Evolutionary conservation across 2,888 invertebrate species (phyloP).

Genomic region (Drosophila borborema): DNA sequence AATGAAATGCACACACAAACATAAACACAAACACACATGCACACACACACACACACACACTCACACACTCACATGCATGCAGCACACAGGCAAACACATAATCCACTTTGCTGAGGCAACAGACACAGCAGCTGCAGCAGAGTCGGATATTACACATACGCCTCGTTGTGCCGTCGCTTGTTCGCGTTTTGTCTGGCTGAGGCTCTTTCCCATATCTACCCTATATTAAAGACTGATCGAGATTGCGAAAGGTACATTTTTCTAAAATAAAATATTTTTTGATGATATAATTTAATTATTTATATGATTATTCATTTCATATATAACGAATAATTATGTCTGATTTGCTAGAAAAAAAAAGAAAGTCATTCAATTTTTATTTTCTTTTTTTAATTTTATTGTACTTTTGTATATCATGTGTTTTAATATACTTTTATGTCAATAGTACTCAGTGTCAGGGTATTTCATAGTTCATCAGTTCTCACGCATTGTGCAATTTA

Average conservation of each 20-base stretch:
- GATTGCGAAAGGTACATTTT: too few relatives aligned
- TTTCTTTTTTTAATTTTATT: too few relatives aligned
- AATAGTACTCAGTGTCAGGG: neutral
- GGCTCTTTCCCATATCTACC: slow-evolving; percentile 11
- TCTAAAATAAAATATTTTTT: too few relatives aligned
- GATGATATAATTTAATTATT: too few relatives aligned
- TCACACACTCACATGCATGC: slow-evolving; percentile 1
- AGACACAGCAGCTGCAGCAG: slow-evolving; percentile 49
- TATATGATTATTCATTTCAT: too few relatives aligned
- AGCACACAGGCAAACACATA: slow-evolving; percentile 43
- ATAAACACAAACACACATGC: neutral
- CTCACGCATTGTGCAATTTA: slow-evolving; percentile 15
- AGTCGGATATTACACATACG: slow-evolving; percentile 74
- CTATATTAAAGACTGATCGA: slow-evolving; percentile 1
- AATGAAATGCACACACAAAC: slow-evolving; percentile 59
- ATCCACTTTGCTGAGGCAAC: slow-evolving; percentile 66
- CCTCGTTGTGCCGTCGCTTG: slow-evolving; percentile 44
- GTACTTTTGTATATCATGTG: too few relatives aligned
- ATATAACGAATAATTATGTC: too few relatives aligned
- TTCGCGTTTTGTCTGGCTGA: slow-evolving; percentile 1
- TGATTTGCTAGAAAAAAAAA: too few relatives aligned
- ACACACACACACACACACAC: slow-evolving; percentile 14
- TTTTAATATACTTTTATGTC: too few relatives aligned
- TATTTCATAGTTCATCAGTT: neutral
- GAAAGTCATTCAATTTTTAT: too few relatives aligned